phyloP scores from a whole-genome alignment of 2,888 invertebrate genomes.

The Hypercompe scribonia region DNA sequence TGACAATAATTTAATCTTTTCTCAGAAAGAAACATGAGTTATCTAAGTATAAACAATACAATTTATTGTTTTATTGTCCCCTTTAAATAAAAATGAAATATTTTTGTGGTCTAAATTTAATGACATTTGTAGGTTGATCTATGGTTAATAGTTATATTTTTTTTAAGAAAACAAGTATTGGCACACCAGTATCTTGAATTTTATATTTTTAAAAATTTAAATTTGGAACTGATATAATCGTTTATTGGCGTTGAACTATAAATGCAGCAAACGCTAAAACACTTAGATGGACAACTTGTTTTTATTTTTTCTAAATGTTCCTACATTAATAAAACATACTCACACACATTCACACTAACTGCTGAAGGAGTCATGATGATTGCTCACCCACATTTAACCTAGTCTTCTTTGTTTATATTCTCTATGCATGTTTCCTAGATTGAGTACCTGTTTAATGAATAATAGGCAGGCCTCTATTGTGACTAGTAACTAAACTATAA shows the following conservation, averaged over 20 bases:
- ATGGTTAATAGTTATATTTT: not conserved
- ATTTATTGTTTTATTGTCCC: not conserved
- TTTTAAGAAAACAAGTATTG: too few relatives aligned
- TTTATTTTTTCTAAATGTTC: too few relatives aligned
- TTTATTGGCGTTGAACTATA: not conserved
- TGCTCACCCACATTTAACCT: not conserved
- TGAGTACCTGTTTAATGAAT: not conserved
- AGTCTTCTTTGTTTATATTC: not conserved
- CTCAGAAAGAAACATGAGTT: not conserved
- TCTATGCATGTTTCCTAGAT: not conserved
- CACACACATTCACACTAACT: not conserved
- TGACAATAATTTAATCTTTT: not conserved
- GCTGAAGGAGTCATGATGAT: not conserved
- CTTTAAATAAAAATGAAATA: not conserved
- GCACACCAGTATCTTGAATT: too few relatives aligned
- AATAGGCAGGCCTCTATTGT: not conserved
- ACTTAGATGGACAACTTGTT: too few relatives aligned
- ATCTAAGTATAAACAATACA: constrained; percentile 4
- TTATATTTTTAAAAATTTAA: not conserved
- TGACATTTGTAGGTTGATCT: not conserved
- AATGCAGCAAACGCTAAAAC: not conserved
- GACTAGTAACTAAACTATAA: not conserved
- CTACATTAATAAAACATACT: not conserved
- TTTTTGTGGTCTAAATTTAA: not conserved
- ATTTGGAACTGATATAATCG: not conserved